Conservation (phyloP, 1,140 invertebrate species). For the Phenacoccus solenopsis region DNA sequence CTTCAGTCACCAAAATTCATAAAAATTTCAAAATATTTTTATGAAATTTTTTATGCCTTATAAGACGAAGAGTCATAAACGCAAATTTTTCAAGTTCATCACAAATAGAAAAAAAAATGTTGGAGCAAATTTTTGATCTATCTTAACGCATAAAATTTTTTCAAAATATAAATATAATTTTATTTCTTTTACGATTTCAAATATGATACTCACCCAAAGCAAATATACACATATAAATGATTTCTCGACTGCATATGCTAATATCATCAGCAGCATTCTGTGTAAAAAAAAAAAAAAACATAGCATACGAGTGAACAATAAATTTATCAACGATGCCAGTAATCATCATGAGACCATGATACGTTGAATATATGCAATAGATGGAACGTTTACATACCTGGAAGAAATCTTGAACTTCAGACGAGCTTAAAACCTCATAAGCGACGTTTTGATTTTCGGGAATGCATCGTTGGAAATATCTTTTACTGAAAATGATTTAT, state of each 20-base stretch:
- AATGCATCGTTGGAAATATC: constrained; percentile 42
- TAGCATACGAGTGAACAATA: neutral
- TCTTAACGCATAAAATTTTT: no score
- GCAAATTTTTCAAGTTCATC: no score
- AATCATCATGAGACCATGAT: neutral
- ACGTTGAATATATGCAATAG: constrained; percentile 22
- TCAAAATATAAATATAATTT: no score
- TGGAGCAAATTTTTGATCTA: no score
- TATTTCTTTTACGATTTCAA: no score
- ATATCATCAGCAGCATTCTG: constrained; percentile 50
- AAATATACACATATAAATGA: constrained; percentile 46
- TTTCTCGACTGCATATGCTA: constrained; percentile 44
- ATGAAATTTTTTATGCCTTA: no score
- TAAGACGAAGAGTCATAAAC: no score
- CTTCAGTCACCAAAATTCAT: no score
- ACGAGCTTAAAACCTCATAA: constrained; percentile 37
- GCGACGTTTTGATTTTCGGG: constrained; percentile 35
- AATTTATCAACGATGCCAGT: neutral
- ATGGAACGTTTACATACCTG: constrained; percentile 34
- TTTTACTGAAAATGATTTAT: constrained; percentile 34
- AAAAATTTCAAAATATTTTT: no score
- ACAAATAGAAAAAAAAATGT: no score
- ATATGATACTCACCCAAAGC: constrained; percentile 40
- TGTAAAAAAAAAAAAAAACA: constrained; percentile 27
- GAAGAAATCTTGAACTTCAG: constrained; percentile 42